Conservation (phyloP, 2,113 vertebrate genomes). For the Chaetorhynchus papuensis region DNA sequence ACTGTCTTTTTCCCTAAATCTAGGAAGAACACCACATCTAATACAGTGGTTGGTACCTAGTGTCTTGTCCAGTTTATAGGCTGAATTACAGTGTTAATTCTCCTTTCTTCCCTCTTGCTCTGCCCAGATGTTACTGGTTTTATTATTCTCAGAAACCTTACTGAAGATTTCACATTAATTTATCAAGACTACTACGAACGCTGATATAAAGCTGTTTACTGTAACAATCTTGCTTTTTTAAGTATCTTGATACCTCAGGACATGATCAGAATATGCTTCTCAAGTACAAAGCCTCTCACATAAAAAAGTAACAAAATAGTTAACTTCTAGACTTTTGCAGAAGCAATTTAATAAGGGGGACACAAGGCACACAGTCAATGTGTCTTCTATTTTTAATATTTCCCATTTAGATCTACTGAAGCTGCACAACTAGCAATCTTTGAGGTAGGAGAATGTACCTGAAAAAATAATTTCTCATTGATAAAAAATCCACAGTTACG, state of each 20-base stretch:
- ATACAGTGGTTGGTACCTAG: not conserved
- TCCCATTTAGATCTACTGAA: not conserved
- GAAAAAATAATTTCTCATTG: not conserved
- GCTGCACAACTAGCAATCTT: not conserved
- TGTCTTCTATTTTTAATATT: not conserved
- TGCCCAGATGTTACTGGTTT: not conserved
- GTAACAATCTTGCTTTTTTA: not conserved
- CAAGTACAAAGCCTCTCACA: not conserved
- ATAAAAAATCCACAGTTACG: not conserved
- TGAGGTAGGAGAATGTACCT: not conserved
- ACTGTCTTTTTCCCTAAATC: not conserved
- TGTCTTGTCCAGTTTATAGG: not conserved
- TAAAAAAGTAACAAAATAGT: not conserved
- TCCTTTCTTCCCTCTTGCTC: not conserved
- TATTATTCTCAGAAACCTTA: not conserved
- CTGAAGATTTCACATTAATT: not conserved
- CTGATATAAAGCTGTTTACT: not conserved
- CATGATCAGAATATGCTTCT: not conserved
- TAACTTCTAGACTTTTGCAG: not conserved
- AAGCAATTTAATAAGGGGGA: not conserved
- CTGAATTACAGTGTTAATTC: not conserved
- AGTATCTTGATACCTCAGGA: not conserved
- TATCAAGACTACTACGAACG: not conserved
- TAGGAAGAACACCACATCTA: not conserved
- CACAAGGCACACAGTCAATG: not conserved